Conservation (phyloP, 2,797 vertebrate species). For the Adelosebastes latens region DNA sequence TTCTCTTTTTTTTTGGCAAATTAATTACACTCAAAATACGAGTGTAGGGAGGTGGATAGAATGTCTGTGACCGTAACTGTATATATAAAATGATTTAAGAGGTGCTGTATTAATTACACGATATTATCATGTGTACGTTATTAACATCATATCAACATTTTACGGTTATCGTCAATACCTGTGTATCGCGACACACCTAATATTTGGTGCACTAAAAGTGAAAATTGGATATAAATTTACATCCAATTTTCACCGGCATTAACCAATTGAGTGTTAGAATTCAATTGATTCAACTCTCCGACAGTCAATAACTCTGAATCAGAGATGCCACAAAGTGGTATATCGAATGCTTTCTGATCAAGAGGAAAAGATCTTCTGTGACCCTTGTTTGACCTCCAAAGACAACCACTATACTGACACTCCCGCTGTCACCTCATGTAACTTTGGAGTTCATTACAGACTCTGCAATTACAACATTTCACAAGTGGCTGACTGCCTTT, state of each 20-base stretch:
- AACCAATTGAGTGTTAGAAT: neutral
- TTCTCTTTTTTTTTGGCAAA: too few species aligned
- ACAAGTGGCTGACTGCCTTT: constrained; percentile 41
- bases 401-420: constrained; percentile 6
- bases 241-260: neutral
- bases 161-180: too few species aligned
- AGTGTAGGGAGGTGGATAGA: too few species aligned
- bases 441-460: constrained; percentile 19
- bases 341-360: neutral
- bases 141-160: too few species aligned
- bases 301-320: neutral
- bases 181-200: too few species aligned
- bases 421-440: constrained; percentile 25
- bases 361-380: neutral
- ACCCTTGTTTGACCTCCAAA: constrained; percentile 7
- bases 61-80: too few species aligned
- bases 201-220: too few species aligned
- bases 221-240: neutral
- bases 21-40: too few species aligned
- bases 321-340: neutral
- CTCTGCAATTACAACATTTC: constrained; percentile 44
- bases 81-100: too few species aligned
- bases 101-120: too few species aligned
- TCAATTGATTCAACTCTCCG: neutral
- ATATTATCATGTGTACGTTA: too few species aligned